These are phyloP conservation scores for Artibeus jamaicensis DNA, from an alignment of 2,797 vertebrate species.

Conservation along the genomic window DNA sequence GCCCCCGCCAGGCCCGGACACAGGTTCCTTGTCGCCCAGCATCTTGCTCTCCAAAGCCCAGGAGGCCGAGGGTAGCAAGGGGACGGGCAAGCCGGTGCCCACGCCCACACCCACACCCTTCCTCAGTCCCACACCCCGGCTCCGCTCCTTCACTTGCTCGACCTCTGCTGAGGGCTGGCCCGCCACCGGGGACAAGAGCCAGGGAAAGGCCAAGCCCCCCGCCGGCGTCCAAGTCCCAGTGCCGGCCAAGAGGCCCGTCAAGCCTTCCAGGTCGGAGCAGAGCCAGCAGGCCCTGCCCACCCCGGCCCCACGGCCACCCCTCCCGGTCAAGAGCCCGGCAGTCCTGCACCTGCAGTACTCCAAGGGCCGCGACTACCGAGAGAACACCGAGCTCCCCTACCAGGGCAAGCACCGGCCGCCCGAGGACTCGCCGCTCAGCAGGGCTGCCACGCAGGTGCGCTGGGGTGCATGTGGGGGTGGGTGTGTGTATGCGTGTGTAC, in stretches of 20 bases:
- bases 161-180: slow-evolving; percentile 71
- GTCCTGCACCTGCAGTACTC: slow-evolving; percentile 84
- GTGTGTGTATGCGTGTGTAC: neutral
- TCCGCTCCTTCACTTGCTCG: slow-evolving; percentile 91
- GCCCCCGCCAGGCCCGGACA: slow-evolving; percentile 79
- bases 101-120: slow-evolving; percentile 73
- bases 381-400: slow-evolving; percentile 87
- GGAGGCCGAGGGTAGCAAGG: slow-evolving; percentile 83
- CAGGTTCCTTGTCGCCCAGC: slow-evolving; percentile 30
- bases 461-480: too few species aligned
- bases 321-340: slow-evolving; percentile 89
- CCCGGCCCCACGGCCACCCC: slow-evolving; percentile 85
- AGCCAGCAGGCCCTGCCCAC: slow-evolving; percentile 60
- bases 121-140: slow-evolving; percentile 86
- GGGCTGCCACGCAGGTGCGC: slow-evolving; percentile 78
- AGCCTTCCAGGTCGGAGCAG: slow-evolving; percentile 88
- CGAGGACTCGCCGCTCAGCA: slow-evolving; percentile 73
- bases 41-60: slow-evolving; percentile 79
- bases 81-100: slow-evolving; percentile 63
- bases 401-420: slow-evolving; percentile 80
- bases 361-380: slow-evolving; percentile 91
- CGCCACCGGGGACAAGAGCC: slow-evolving; percentile 78
- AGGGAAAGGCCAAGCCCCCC: slow-evolving; percentile 77
- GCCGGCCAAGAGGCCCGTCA: slow-evolving; percentile 87
- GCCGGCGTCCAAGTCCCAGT: slow-evolving; percentile 57